Evolutionary conservation across 2,888 invertebrate genomes (phyloP).

Genomic region (Ganaspis brasiliensis): DNA sequence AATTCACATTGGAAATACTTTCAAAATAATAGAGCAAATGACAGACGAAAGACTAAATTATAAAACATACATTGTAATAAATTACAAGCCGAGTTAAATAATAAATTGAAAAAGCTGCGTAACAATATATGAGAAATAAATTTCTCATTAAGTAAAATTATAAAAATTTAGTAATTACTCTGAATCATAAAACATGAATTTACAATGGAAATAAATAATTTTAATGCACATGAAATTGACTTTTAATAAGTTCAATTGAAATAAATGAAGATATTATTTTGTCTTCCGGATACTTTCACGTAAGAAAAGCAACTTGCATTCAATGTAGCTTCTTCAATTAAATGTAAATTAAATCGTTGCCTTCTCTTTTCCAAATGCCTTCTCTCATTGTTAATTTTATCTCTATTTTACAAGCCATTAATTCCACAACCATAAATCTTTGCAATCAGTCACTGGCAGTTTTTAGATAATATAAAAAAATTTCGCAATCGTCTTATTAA

Average conservation of each 20-base stretch:
- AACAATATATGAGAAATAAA: too few species aligned
- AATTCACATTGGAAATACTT: too few species aligned
- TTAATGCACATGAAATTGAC: constrained; percentile 6
- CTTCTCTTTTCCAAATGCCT: constrained; percentile 2
- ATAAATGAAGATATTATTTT: constrained; percentile 36
- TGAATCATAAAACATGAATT: too few species aligned
- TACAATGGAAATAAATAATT: background rate
- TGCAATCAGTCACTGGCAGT: background rate
- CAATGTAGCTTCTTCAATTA: constrained; percentile 29
- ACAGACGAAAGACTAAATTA: too few species aligned
- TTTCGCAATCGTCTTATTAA: background rate
- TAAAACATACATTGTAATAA: too few species aligned
- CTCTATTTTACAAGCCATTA: constrained; percentile 13
- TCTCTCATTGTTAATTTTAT: constrained; percentile 30
- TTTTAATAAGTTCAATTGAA: background rate
- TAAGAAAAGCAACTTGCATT: constrained; percentile 25
- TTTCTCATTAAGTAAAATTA: too few species aligned
- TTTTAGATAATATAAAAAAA: background rate
- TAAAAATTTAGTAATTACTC: too few species aligned
- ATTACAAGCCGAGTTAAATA: too few species aligned
- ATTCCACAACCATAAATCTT: background rate
- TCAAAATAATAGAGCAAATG: too few species aligned
- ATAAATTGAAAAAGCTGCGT: too few species aligned
- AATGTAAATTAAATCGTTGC: constrained; percentile 37
- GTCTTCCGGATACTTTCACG: constrained; percentile 40